Percentiles rank a stretch among this genome's conserved stretches.
phyloP scores from a whole-genome alignment of 1,140 invertebrate species.

The Drosophila santomea region DNA sequence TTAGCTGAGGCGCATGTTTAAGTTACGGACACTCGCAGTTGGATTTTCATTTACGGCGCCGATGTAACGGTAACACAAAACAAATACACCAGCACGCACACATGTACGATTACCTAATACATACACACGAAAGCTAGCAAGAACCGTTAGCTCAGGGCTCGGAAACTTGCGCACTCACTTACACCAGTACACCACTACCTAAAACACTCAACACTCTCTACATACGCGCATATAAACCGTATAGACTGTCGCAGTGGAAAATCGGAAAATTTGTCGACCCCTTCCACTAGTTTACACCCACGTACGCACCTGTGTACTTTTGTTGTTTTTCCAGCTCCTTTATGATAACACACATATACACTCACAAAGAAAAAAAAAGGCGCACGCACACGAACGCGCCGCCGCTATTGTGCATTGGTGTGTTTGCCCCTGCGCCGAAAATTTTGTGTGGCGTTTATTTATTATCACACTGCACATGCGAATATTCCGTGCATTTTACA shows the following conservation, averaged over 20 bases:
- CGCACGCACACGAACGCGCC: constrained; percentile 24
- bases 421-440: constrained; percentile 67
- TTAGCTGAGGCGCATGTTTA: constrained; percentile 71
- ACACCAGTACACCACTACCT: constrained; percentile 9
- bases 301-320: constrained; percentile 17
- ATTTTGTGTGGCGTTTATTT: constrained; percentile 53
- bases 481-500: constrained; percentile 70
- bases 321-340: constrained; percentile 26
- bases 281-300: constrained; percentile 14
- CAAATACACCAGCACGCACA: background rate
- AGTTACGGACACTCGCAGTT: constrained; percentile 80
- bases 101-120: constrained; percentile 22
- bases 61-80: constrained; percentile 45
- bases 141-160: constrained; percentile 45
- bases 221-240: background rate
- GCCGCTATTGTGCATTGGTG: constrained; percentile 47
- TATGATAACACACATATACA: constrained; percentile 30
- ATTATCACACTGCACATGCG: constrained; percentile 67
- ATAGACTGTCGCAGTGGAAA: constrained; percentile 82
- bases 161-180: constrained; percentile 25
- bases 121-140: constrained; percentile 10
- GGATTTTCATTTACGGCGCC: constrained; percentile 52
- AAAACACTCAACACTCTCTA: background rate
- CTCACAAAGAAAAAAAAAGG: constrained; percentile 3
- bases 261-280: constrained; percentile 88